Evolutionary conservation across 1,140 invertebrate genomes (phyloP).

Genomic region (Papilio dardanus): DNA sequence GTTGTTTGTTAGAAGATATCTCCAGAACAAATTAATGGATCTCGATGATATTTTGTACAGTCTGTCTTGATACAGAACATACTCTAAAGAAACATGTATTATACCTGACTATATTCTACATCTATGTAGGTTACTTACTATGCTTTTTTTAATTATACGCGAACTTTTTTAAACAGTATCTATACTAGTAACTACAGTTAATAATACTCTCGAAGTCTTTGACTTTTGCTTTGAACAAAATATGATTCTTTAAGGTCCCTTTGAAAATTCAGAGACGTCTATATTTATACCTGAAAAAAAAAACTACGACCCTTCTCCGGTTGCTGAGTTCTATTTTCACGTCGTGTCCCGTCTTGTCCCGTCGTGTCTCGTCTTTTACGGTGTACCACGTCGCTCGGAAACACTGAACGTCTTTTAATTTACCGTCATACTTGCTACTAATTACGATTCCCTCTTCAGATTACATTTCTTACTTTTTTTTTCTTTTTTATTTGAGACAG

Average conservation of each 20-base stretch:
- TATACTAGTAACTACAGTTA: no score
- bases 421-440: slow-evolving; percentile 28
- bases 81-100: no score
- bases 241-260: slow-evolving; percentile 2
- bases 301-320: slow-evolving; percentile 7
- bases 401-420: slow-evolving; percentile 31
- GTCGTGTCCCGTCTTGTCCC: slow-evolving; percentile 12
- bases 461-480: slow-evolving; percentile 19
- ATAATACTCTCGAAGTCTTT: background rate
- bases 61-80: no score
- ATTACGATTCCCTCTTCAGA: slow-evolving; percentile 32
- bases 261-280: background rate
- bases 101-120: no score
- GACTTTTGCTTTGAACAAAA: background rate
- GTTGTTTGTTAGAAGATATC: no score
- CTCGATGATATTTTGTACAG: no score
- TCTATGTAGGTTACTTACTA: no score
- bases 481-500: background rate
- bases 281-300: background rate
- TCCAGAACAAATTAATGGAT: no score
- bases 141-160: background rate
- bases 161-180: no score
- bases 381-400: slow-evolving; percentile 24
- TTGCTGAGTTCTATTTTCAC: slow-evolving; percentile 7
- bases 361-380: slow-evolving; percentile 6